Evolutionary conservation across 2,888 invertebrate genomes (phyloP).

Genomic region (Phorcus lineatus): DNA sequence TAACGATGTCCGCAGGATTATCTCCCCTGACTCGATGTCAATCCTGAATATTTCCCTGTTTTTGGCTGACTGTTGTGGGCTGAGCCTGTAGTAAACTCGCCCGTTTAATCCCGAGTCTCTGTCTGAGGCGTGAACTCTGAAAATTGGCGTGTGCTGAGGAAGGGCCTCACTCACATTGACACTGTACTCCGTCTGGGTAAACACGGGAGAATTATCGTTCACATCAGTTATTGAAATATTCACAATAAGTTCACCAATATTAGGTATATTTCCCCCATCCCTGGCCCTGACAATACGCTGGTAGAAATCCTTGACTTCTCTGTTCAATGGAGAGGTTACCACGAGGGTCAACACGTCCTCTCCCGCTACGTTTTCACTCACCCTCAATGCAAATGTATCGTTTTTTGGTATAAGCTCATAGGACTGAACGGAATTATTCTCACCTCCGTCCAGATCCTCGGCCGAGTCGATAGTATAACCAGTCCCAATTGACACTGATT

Average conservation of each 20-base stretch:
- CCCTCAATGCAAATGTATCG: not conserved
- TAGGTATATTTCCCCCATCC: slow-evolving; percentile 38
- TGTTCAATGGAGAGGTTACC: not conserved
- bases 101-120: slow-evolving; percentile 58
- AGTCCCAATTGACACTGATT: slow-evolving; percentile 20
- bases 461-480: not conserved
- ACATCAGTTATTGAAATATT: slow-evolving; percentile 52
- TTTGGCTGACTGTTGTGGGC: slow-evolving; percentile 36
- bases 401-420: slow-evolving; percentile 20
- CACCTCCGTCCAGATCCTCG: slow-evolving; percentile 28
- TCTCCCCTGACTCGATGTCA: slow-evolving; percentile 53
- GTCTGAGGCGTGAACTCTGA: slow-evolving; percentile 64
- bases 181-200: slow-evolving; percentile 51
- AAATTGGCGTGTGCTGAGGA: slow-evolving; percentile 50
- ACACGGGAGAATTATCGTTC: slow-evolving; percentile 69
- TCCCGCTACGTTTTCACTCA: not conserved
- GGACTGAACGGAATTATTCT: slow-evolving; percentile 16
- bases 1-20: slow-evolving; percentile 45
- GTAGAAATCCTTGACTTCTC: not conserved
- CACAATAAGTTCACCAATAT: slow-evolving; percentile 31
- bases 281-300: slow-evolving; percentile 32
- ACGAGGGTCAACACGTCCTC: not conserved
- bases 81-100: slow-evolving; percentile 34
- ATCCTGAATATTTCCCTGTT: slow-evolving; percentile 52
- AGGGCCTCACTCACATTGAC: slow-evolving; percentile 65